phyloP scores from a whole-genome alignment of 2,888 invertebrate genomes.

The Eugnorisma glareosa region DNA sequence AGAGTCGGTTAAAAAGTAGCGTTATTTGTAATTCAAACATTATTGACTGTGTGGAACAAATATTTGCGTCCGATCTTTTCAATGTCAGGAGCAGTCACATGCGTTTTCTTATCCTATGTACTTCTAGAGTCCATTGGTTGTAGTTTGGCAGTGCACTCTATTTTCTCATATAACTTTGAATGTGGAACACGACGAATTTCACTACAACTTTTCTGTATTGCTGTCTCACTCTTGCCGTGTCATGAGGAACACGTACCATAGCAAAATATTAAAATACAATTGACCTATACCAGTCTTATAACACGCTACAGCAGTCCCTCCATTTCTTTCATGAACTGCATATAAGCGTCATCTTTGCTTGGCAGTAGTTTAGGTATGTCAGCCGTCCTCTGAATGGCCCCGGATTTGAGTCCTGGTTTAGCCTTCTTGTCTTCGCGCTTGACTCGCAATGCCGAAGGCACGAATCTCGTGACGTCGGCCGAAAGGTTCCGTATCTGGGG shows the following conservation, averaged over 20 bases:
- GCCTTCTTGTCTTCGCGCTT: constrained; percentile 95
- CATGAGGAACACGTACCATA: background rate
- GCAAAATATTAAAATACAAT: constrained; percentile 8
- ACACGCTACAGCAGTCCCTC: constrained; percentile 94
- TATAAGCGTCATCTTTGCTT: constrained; percentile 99
- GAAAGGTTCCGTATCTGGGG: constrained; percentile 98
- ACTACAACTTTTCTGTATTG: constrained; percentile 5
- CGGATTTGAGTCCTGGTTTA: constrained; percentile 89
- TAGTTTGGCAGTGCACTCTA: background rate
- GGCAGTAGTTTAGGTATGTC: constrained; percentile 88
- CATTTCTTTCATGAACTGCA: constrained; percentile 99
- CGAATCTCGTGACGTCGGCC: constrained; percentile 98
- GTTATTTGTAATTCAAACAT: background rate
- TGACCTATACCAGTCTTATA: constrained; percentile 46
- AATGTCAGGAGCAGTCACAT: background rate
- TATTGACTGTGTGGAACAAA: background rate
- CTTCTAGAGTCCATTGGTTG: background rate
- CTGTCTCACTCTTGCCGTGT: constrained; percentile 11
- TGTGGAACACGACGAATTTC: background rate
- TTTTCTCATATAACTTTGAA: background rate
- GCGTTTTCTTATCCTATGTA: background rate
- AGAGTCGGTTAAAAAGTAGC: constrained; percentile 1
- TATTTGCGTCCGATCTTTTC: background rate
- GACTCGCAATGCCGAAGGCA: constrained; percentile 97
- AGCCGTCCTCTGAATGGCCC: constrained; percentile 88